Evolutionary conservation across 2,888 invertebrate genomes (phyloP).

Genomic region (Anodontia alba): DNA sequence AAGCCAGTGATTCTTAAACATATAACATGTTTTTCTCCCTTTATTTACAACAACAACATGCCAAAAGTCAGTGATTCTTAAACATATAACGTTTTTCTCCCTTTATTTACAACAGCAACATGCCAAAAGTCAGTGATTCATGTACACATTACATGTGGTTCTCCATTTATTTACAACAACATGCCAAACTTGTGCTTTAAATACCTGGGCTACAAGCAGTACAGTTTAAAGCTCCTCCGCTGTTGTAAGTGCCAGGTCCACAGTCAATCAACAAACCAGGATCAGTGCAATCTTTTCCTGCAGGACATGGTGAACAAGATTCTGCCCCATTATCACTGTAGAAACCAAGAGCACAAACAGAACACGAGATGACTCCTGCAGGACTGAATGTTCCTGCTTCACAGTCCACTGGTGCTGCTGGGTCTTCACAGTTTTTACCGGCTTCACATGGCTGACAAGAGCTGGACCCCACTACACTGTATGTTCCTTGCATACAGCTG

Average conservation of each 20-base stretch:
- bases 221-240: constrained; percentile 46
- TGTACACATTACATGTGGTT: too few species aligned
- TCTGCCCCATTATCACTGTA: constrained; percentile 66
- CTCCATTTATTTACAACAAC: too few species aligned
- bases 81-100: too few species aligned
- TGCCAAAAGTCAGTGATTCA: too few species aligned
- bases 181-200: constrained; percentile 26
- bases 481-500: constrained; percentile 68
- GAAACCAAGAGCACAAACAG: constrained; percentile 50
- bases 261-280: constrained; percentile 51
- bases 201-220: constrained; percentile 64
- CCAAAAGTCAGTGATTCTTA: too few species aligned
- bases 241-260: constrained; percentile 52
- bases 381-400: constrained; percentile 63
- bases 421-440: constrained; percentile 67
- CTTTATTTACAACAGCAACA: too few species aligned
- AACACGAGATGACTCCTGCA: constrained; percentile 51
- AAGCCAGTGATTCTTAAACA: too few species aligned
- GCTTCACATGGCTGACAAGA: constrained; percentile 70
- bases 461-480: constrained; percentile 62
- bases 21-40: too few species aligned
- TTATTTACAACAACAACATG: too few species aligned
- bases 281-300: constrained; percentile 69
- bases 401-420: constrained; percentile 51
- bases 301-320: constrained; percentile 74